Conservation (phyloP, 2,888 invertebrate genomes). For the Pachymerium ferrugineum region DNA sequence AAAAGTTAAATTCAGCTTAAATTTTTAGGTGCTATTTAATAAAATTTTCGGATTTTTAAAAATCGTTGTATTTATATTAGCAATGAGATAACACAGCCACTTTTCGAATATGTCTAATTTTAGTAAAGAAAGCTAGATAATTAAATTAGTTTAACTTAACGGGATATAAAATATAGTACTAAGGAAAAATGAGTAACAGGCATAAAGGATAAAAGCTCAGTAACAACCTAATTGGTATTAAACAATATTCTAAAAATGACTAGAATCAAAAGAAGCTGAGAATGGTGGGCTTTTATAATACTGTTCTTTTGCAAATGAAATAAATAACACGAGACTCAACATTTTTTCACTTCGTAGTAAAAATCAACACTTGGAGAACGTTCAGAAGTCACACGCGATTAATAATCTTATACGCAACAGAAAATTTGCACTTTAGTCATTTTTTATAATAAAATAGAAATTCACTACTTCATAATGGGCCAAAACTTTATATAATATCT, state of each 20-base stretch:
- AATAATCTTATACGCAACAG: not conserved
- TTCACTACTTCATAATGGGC: conserved; percentile 57
- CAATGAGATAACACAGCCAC: no score
- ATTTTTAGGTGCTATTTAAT: not conserved
- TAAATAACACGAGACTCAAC: not conserved
- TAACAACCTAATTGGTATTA: no score
- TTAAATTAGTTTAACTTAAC: no score
- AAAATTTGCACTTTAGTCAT: not conserved
- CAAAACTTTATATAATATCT: conserved; percentile 95
- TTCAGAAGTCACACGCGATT: not conserved
- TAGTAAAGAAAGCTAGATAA: no score
- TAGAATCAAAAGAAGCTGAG: not conserved
- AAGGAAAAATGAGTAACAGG: no score
- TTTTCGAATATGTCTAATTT: no score
- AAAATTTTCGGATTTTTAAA: not conserved
- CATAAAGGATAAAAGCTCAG: no score
- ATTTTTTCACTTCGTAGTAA: no score
- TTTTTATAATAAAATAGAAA: not conserved
- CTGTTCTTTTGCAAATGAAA: not conserved
- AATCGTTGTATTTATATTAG: not conserved
- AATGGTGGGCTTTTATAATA: not conserved
- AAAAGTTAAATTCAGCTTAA: not conserved
- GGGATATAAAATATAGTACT: no score
- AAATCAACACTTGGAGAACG: not conserved
- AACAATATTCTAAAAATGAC: not conserved